Base-by-base conservation (phyloP, 2,113 vertebrate genomes). In the Tachysurus fulvidraco region DNA sequence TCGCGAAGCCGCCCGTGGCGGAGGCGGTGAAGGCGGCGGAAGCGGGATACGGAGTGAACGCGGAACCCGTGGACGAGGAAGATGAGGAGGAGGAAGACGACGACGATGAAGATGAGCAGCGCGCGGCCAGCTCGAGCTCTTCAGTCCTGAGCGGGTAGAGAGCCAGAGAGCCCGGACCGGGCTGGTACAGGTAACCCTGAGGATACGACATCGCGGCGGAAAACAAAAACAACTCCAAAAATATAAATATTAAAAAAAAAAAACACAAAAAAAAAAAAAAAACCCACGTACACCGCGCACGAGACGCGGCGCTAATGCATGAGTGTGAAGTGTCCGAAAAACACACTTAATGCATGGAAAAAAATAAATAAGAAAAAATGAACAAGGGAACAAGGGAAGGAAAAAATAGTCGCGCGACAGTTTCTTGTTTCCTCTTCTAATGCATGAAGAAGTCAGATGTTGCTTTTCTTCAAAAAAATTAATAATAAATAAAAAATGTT, bases 121-220 rank as follows among this genome's bases (percentile, higher is more conserved):
- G 96, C 94, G 83, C 83, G 28, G 83, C 83, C 83, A 84, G 67
- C 54, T 84, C 83, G 19, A 98, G 95, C 93, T 99, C 98, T 89
- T 98, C 98, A 91, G 95, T 97, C 92, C 98, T 95, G 97, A 91
- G 97, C 96, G 87, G 97, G 92, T 99, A 99, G 59, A 99, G 98
- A 92, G 98, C 97, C 96, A 99, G 95, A 88, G 98, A 99, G 94
- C 97, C 97, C 88, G 98, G 97, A 92, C 21, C 83, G 83, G 98
- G 97, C 95, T 99, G 98, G 95, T 99, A 99, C 92, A 99, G 97
- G 95, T 98, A 99, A 96, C 98, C 98, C 97, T 99, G 98, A 96
- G 98, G 98, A 96, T 99, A 98, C 94, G 98, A 99, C 97, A 99
- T 99, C 94, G 95, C 95, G 95, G 93, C 93, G 92, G 92, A 92